Percentiles rank a stretch among this genome's conserved stretches.
Conservation (phyloP, 2,888 invertebrate species). For the Caenorhabditis japonica region DNA sequence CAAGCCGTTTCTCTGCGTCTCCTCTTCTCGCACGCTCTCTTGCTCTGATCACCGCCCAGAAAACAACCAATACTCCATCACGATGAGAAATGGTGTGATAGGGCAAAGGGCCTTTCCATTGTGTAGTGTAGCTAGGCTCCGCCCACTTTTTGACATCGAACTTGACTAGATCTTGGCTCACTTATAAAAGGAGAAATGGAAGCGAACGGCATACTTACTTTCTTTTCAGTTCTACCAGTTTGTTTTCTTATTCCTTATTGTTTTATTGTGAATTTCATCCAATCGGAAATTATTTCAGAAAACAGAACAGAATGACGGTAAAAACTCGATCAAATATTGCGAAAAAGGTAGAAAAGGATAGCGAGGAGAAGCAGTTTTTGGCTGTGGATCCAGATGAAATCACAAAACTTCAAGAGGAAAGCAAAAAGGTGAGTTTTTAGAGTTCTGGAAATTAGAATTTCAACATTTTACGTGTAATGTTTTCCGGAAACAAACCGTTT, state of each 20-base stretch:
- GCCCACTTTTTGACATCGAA: conserved; percentile 32
- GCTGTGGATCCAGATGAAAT: conserved; percentile 69
- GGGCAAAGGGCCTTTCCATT: conserved; percentile 39
- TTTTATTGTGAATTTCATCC: background rate
- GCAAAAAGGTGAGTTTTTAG: conserved; percentile 50
- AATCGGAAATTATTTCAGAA: conserved; percentile 12
- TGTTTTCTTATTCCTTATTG: conserved; percentile 1
- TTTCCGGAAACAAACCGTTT: too few species aligned
- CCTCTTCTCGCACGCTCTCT: conserved; percentile 6
- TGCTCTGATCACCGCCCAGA: conserved; percentile 22
- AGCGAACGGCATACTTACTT: conserved; percentile 4
- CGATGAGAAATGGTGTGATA: conserved; percentile 47
- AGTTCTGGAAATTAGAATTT: too few species aligned
- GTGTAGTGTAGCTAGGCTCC: conserved; percentile 41
- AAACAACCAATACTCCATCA: conserved; percentile 38
- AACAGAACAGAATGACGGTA: conserved; percentile 43
- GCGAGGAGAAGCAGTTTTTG: conserved; percentile 56
- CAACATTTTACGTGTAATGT: too few species aligned
- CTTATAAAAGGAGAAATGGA: conserved; percentile 24
- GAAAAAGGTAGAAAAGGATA: conserved; percentile 35
- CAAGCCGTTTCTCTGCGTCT: conserved; percentile 20
- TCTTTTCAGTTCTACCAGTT: background rate
- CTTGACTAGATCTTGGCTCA: conserved; percentile 32
- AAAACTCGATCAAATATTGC: conserved; percentile 40
- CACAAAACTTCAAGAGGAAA: conserved; percentile 57